Base-by-base conservation (phyloP, 2,797 vertebrate species). In the Crenichthys baileyi region DNA sequence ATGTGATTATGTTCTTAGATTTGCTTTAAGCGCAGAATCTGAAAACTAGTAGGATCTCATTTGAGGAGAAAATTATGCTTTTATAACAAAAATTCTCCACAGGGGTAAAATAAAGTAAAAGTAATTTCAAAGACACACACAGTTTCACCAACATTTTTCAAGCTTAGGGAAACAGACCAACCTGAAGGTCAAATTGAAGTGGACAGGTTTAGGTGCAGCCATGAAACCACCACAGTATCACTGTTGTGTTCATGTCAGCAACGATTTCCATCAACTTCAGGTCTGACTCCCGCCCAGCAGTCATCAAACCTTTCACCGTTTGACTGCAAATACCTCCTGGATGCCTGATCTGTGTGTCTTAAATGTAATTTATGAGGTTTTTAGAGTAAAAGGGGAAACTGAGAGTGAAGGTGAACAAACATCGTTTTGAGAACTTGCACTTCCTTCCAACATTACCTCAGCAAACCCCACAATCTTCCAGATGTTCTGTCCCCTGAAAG, bases 401-500 rank as follows among this genome's bases (percentile, higher is more conserved):
- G 36, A 79, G 79, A 39, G 78, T 82, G 55, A 80, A 86, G 72
- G 56, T 73, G 75, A 29, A 78, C 76, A 84, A 63, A 50, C 22
- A 41, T 26, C 7, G 1, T 70, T 39, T 39, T 39, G 65, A n/a
- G 29, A 60, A 60, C 16, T 75, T 70, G 44, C 79, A 76, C 85
- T 51, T 73, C 80, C 88, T 88, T 89, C 88, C 79, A 90, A 78
- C 85, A 89, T 92, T 89, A 90, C 90, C 87, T 92, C 89, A 89
- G 77, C 84, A 70, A 74, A 70, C 70, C 53, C 15, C 79, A 84
- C 87, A 79, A 90, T 80, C 80, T 87, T 91, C 90, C 87, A 94
- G 92, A 94, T 94, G 92, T 92, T 90, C 80, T 72, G 80, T 89
- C 85, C 77, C 89, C 79, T 79, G 77, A 90, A 92, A 80, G 89